These are phyloP conservation scores for Eutolmus rufibarbis DNA, from an alignment of 2,888 invertebrate species.

Conservation along the genomic window DNA sequence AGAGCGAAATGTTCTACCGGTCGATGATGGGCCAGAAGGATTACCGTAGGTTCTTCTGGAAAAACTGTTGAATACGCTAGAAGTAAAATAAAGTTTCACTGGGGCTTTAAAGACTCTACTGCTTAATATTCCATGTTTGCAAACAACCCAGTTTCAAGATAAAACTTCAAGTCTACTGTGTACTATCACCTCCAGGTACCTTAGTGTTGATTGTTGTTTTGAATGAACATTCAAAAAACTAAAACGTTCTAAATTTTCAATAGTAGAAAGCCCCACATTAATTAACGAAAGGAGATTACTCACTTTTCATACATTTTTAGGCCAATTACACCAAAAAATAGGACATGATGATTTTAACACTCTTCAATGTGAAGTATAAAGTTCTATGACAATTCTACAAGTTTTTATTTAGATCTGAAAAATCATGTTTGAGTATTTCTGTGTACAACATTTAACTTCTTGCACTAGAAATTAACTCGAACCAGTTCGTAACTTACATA, in stretches of 20 bases:
- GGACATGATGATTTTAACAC: too few relatives aligned
- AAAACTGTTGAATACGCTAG: slow-evolving; percentile 27
- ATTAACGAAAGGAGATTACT: too few relatives aligned
- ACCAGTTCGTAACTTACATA: too few relatives aligned
- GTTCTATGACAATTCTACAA: too few relatives aligned
- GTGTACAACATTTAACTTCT: too few relatives aligned
- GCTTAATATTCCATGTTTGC: neutral
- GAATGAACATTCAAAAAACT: neutral
- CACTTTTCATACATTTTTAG: too few relatives aligned
- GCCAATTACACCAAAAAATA: too few relatives aligned
- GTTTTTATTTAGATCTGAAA: too few relatives aligned
- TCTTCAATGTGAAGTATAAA: too few relatives aligned
- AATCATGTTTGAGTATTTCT: too few relatives aligned
- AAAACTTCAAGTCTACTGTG: neutral
- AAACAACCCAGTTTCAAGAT: neutral
- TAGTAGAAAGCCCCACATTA: neutral
- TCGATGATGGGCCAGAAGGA: slow-evolving; percentile 4
- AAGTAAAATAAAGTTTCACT: slow-evolving; percentile 17
- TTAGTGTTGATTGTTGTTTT: neutral
- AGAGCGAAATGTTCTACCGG: slow-evolving; percentile 30
- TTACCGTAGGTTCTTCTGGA: slow-evolving; percentile 23
- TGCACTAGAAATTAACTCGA: too few relatives aligned
- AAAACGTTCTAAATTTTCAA: neutral
- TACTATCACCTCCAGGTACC: neutral
- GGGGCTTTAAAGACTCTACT: neutral